Conservation (phyloP, 2,888 invertebrate genomes). For the Lasiommata megera region DNA sequence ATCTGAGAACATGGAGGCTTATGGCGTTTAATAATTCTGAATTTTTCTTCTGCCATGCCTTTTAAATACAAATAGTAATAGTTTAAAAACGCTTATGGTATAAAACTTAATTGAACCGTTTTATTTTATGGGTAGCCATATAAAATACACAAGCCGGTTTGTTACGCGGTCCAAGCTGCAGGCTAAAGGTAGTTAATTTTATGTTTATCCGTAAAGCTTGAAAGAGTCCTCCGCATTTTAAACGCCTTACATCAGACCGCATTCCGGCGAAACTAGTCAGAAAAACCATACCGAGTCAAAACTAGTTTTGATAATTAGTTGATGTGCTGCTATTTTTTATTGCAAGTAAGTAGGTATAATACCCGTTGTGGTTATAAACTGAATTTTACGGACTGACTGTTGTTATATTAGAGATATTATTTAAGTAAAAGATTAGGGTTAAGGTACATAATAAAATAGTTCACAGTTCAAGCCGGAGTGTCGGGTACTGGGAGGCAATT, state of each 20-base stretch:
- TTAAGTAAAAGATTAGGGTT: too few species aligned
- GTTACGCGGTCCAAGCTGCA: neutral
- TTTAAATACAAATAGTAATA: too few species aligned
- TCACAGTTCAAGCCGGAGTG: too few species aligned
- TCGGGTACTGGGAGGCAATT: too few species aligned
- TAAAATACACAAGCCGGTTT: neutral
- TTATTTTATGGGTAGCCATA: neutral
- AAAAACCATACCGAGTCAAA: conserved; percentile 32
- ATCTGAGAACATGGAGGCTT: too few species aligned
- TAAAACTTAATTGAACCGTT: too few species aligned
- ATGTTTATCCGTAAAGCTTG: neutral
- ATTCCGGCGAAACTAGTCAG: conserved; percentile 33
- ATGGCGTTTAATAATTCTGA: too few species aligned
- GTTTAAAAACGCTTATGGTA: too few species aligned
- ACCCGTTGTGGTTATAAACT: neutral
- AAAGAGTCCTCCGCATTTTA: conserved; percentile 27
- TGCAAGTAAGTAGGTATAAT: conserved; percentile 6
- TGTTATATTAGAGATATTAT: too few species aligned
- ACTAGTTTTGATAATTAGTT: conserved; percentile 34
- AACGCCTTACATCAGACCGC: conserved; percentile 32
- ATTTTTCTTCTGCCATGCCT: too few species aligned
- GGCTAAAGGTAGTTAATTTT: neutral
- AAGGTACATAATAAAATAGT: too few species aligned
- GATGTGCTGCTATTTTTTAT: conserved; percentile 26
- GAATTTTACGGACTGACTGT: neutral